These are phyloP conservation scores for Amblyraja radiata DNA, from an alignment of 2,797 vertebrate species.

Conservation along the genomic window DNA sequence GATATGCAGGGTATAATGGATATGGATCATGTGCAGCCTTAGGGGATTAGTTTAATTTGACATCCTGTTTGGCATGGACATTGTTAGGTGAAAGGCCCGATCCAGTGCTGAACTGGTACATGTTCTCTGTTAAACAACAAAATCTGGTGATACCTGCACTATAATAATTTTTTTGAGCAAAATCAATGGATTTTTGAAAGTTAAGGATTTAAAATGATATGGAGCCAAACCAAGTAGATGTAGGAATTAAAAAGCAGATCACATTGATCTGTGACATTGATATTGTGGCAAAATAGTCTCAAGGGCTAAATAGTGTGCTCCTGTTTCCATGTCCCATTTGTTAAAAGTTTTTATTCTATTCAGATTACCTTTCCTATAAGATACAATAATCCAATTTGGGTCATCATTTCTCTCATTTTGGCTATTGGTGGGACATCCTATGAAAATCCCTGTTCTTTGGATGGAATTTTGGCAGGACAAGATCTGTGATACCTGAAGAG, in stretches of 20 bases:
- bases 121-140: too few species aligned
- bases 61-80: too few species aligned
- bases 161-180: too few species aligned
- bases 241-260: background rate
- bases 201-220: too few species aligned
- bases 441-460: background rate
- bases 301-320: background rate
- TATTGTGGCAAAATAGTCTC: background rate
- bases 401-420: background rate
- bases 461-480: background rate
- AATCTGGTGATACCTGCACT: too few species aligned
- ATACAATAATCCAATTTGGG: background rate
- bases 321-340: background rate
- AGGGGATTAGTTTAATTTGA: too few species aligned
- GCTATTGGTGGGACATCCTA: background rate
- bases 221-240: too few species aligned
- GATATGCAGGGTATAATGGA: too few species aligned
- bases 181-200: too few species aligned
- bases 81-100: too few species aligned
- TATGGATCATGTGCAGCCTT: too few species aligned
- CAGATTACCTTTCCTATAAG: background rate
- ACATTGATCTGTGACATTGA: background rate
- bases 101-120: too few species aligned
- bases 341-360: background rate
- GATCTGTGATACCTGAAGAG: background rate